A percentile compares a stretch with the other conserved stretches of the same genome.
Conservation (phyloP, 2,113 vertebrate genomes). For the Eublepharis macularius region DNA sequence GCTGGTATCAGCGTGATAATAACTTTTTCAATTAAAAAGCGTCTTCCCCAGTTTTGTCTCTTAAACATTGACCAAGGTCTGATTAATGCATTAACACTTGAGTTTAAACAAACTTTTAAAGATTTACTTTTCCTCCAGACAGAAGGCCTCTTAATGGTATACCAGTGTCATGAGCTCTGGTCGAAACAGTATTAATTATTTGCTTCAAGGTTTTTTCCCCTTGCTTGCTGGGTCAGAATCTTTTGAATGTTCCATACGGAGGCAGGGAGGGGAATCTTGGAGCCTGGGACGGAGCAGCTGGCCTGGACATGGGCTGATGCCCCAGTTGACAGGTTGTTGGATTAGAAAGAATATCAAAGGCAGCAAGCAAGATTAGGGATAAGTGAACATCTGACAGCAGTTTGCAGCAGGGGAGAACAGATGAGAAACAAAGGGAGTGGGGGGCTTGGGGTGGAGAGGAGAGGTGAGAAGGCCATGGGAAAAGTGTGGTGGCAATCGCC, state of each 20-base stretch:
- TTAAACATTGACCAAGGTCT: slow-evolving; percentile 59
- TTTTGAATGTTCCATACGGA: slow-evolving; percentile 65
- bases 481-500: slow-evolving; percentile 77
- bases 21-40: slow-evolving; percentile 33
- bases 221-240: slow-evolving; percentile 62
- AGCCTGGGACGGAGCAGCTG: slow-evolving; percentile 76
- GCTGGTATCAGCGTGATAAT: slow-evolving; percentile 31
- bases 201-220: slow-evolving; percentile 47
- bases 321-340: slow-evolving; percentile 77
- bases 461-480: slow-evolving; percentile 81
- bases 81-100: slow-evolving; percentile 53
- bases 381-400: slow-evolving; percentile 78
- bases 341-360: slow-evolving; percentile 80
- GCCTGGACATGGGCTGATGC: slow-evolving; percentile 76
- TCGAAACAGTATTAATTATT: slow-evolving; percentile 75
- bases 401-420: slow-evolving; percentile 77
- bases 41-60: slow-evolving; percentile 26
- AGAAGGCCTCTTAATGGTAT: slow-evolving; percentile 54
- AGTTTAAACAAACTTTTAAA: slow-evolving; percentile 68
- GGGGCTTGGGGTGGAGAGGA: slow-evolving; percentile 57
- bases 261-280: slow-evolving; percentile 62
- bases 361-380: slow-evolving; percentile 76
- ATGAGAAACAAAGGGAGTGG: slow-evolving; percentile 78
- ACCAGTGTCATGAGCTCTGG: slow-evolving; percentile 57
- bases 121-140: slow-evolving; percentile 55